These are phyloP conservation scores for Sinonovacula constricta DNA, from an alignment of 1,140 invertebrate species.

Conservation along the genomic window DNA sequence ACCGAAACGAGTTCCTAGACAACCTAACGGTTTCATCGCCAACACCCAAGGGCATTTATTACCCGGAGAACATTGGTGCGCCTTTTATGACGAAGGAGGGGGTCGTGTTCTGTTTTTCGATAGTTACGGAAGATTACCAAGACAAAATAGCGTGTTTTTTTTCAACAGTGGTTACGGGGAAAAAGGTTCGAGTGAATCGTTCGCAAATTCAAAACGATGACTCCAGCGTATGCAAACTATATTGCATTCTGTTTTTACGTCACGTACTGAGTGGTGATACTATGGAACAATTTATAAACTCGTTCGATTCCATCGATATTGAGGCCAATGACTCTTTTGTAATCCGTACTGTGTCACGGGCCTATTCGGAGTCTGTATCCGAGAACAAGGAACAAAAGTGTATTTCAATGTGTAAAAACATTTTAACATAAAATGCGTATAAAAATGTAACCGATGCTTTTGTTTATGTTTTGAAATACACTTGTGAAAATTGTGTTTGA, in stretches of 20 bases:
- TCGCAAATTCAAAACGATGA: background rate
- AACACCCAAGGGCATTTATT: constrained; percentile 20
- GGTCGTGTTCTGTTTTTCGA: constrained; percentile 40
- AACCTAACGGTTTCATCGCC: constrained; percentile 29
- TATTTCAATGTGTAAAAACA: background rate
- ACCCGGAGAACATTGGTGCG: constrained; percentile 47
- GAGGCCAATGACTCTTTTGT: constrained; percentile 20
- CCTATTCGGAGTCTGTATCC: constrained; percentile 13
- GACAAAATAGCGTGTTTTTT: constrained; percentile 2
- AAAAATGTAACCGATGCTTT: no score
- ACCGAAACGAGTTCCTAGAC: background rate
- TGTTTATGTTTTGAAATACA: no score
- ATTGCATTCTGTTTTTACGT: constrained; percentile 31
- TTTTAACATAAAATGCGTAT: no score
- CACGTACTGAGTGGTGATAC: constrained; percentile 6
- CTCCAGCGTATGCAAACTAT: background rate
- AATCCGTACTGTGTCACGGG: constrained; percentile 7
- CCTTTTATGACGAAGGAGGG: constrained; percentile 21
- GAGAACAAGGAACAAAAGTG: constrained; percentile 3
- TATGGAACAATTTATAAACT: constrained; percentile 9
- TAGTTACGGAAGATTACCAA: constrained; percentile 19
- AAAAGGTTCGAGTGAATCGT: background rate
- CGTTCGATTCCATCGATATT: constrained; percentile 3
- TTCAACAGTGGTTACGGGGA: background rate
- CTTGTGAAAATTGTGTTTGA: background rate